These are phyloP conservation scores for Caenorhabditis sulstoni DNA, from an alignment of 2,888 invertebrate genomes.

Conservation along the genomic window DNA sequence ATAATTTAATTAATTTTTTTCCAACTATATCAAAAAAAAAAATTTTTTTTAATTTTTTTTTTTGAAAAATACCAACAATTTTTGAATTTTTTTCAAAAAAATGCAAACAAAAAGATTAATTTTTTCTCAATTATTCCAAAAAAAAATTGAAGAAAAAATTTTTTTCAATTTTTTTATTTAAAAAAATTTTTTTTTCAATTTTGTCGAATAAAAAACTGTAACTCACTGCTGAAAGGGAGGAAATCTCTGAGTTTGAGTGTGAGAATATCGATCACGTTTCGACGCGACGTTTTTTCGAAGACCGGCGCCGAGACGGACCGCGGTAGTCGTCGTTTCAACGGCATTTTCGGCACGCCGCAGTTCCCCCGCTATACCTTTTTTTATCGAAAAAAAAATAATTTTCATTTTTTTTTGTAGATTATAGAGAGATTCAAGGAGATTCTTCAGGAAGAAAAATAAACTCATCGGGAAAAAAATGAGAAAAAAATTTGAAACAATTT, in stretches of 20 bases:
- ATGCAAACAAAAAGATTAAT: not conserved
- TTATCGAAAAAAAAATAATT: not conserved
- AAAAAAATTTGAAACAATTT: too few species aligned
- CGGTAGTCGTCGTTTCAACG: conserved; percentile 61
- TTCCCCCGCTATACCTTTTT: not conserved
- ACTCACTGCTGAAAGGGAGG: conserved; percentile 57
- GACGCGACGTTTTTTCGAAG: conserved; percentile 61
- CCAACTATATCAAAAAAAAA: too few species aligned
- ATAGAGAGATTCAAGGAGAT: too few species aligned
- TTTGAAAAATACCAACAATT: not conserved
- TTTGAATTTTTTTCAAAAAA: conserved; percentile 1
- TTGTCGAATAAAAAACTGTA: conserved; percentile 6
- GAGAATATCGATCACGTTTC: conserved; percentile 56
- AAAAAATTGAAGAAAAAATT: not conserved
- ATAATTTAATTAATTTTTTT: too few species aligned
- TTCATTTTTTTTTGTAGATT: too few species aligned
- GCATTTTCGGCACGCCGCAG: conserved; percentile 17
- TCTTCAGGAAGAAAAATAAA: too few species aligned
- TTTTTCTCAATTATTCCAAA: not conserved
- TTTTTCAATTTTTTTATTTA: not conserved
- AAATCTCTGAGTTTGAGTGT: conserved; percentile 55
- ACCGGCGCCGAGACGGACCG: conserved; percentile 65
- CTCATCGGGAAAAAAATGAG: too few species aligned
- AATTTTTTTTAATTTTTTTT: not conserved
- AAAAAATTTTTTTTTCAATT: too few species aligned